phyloP scores from a whole-genome alignment of 2,888 invertebrate genomes.

The Pelosia muscerda region DNA sequence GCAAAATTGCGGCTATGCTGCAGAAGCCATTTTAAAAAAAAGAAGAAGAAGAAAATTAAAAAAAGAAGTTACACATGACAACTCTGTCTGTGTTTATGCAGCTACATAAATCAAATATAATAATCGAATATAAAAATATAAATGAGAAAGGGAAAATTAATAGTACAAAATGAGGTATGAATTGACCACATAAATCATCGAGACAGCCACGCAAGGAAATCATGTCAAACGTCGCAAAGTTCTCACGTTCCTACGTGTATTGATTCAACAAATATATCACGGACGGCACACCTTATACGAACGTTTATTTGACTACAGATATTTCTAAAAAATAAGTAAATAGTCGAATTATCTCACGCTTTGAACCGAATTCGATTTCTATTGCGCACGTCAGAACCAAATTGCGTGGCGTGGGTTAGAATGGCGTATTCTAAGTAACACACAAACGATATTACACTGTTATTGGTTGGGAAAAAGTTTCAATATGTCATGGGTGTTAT shows the following conservation, averaged over 20 bases:
- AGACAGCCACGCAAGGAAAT: background rate
- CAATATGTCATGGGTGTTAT: no score
- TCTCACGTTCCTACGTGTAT: conserved; percentile 14
- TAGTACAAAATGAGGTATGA: background rate
- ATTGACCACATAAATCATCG: background rate
- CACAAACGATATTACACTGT: no score
- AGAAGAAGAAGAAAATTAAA: no score
- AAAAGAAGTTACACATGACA: no score
- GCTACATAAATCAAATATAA: no score
- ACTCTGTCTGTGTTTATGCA: no score
- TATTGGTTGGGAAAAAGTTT: no score
- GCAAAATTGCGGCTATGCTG: no score
- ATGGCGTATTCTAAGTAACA: no score
- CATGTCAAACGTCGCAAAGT: background rate
- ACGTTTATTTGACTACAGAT: conserved; percentile 12
- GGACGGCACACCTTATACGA: background rate
- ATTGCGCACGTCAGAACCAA: background rate
- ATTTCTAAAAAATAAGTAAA: conserved; percentile 14
- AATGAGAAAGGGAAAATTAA: no score
- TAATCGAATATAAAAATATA: no score
- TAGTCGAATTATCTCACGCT: background rate
- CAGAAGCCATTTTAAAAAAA: no score
- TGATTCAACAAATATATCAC: conserved; percentile 16
- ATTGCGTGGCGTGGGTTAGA: background rate
- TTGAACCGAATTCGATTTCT: background rate